Conservation (phyloP, 2,113 vertebrate genomes). For the Leiothrix lutea region DNA sequence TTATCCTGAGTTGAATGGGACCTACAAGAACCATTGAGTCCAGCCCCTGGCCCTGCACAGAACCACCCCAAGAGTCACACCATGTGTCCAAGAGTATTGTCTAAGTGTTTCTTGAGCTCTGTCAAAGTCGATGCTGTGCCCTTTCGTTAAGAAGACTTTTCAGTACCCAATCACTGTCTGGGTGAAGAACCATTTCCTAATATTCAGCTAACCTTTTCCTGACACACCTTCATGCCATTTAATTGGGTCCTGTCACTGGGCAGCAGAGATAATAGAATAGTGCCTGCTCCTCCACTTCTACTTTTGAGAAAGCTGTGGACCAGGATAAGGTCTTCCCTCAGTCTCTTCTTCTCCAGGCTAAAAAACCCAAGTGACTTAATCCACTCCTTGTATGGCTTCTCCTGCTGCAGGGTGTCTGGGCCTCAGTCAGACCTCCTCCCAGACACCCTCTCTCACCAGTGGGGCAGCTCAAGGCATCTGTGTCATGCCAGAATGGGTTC, state of each 20-base stretch:
- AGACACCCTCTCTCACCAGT: too few relatives aligned
- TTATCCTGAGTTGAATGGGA: not conserved
- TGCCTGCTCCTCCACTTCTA: too few relatives aligned
- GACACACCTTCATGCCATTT: not conserved
- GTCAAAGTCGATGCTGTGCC: not conserved
- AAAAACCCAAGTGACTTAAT: not conserved
- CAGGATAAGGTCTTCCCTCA: not conserved
- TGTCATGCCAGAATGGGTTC: not conserved
- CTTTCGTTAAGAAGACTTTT: not conserved
- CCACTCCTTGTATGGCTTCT: not conserved
- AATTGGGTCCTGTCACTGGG: not conserved
- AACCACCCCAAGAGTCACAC: not conserved
- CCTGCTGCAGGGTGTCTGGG: not conserved
- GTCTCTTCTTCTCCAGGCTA: not conserved
- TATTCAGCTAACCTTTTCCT: not conserved
- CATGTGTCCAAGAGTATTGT: not conserved
- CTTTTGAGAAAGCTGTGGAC: not conserved
- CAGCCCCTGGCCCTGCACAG: not conserved
- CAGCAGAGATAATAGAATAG: not conserved
- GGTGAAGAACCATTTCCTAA: not conserved
- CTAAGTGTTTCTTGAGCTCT: not conserved
- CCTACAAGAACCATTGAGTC: accelerated
- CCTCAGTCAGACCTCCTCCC: not conserved
- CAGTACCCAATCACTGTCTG: not conserved
- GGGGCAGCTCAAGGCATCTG: not conserved